A percentile compares a stretch with the other conserved stretches of the same genome.
phyloP scores from a whole-genome alignment of 2,797 vertebrate species.

The Siniperca obscura region DNA sequence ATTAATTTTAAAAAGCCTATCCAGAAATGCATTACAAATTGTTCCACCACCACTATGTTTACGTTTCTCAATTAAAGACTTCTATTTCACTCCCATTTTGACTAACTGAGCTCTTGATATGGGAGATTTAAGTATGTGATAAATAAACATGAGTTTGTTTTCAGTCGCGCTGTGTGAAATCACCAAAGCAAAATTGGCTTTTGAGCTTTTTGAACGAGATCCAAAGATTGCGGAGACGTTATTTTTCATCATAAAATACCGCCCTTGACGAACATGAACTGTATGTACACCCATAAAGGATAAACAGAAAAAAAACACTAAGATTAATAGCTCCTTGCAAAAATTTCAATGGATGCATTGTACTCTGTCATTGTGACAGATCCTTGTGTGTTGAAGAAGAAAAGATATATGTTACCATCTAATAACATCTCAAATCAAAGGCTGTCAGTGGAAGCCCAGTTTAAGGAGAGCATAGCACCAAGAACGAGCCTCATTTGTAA shows the following conservation, averaged over 20 bases:
- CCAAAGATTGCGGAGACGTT: constrained; percentile 37
- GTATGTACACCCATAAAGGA: not conserved
- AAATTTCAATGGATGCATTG: constrained; percentile 1
- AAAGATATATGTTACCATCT: constrained; percentile 19
- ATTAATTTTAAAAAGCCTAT: constrained; percentile 29
- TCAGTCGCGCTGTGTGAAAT: constrained; percentile 43
- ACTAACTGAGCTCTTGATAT: constrained; percentile 47
- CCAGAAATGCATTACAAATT: constrained; percentile 17
- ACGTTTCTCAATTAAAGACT: constrained; percentile 40
- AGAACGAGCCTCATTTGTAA: constrained; percentile 68
- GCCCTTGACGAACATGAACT: constrained; percentile 24
- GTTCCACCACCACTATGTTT: constrained; percentile 17
- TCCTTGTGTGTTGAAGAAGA: not conserved
- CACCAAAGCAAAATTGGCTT: constrained; percentile 45
- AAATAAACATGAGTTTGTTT: constrained; percentile 75
- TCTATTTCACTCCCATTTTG: constrained; percentile 37
- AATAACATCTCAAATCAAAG: constrained; percentile 38
- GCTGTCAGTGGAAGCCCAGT: constrained; percentile 32
- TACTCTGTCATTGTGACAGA: not conserved
- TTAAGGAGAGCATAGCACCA: constrained; percentile 32
- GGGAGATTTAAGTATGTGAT: constrained; percentile 55
- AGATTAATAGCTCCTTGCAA: not conserved
- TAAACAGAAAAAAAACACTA: not conserved
- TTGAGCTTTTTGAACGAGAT: constrained; percentile 47
- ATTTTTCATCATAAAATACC: constrained; percentile 37